Percentiles rank a stretch among this genome's conserved stretches.
Evolutionary conservation across 2,888 invertebrate genomes (phyloP).

Genomic region (Nezara viridula): DNA sequence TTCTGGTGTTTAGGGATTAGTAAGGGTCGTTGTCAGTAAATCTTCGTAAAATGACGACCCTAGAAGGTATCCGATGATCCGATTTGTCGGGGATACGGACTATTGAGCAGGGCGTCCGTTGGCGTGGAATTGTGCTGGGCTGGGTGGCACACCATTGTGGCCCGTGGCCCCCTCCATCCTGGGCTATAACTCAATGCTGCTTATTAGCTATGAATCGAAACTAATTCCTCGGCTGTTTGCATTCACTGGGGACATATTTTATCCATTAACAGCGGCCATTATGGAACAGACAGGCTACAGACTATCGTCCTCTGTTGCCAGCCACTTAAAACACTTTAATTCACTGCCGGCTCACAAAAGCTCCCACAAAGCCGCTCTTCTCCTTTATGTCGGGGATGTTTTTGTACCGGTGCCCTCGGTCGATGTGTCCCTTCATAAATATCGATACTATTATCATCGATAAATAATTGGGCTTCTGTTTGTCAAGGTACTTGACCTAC

Average conservation of each 20-base stretch:
- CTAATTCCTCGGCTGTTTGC: constrained; percentile 46
- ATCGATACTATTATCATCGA: constrained; percentile 15
- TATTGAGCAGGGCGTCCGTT: constrained; percentile 9
- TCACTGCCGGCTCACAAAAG: constrained; percentile 16
- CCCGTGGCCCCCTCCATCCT: neutral
- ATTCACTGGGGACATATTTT: constrained; percentile 37
- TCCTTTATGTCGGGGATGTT: constrained; percentile 16
- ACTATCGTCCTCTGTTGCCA: constrained; percentile 30
- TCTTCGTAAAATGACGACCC: constrained; percentile 2
- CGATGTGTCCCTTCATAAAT: constrained; percentile 1
- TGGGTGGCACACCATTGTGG: neutral
- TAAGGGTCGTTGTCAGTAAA: constrained; percentile 34
- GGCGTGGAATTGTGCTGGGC: neutral
- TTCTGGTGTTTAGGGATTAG: neutral
- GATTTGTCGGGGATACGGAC: constrained; percentile 47
- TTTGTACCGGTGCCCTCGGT: constrained; percentile 11
- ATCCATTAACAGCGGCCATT: constrained; percentile 39
- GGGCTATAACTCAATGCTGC: constrained; percentile 39
- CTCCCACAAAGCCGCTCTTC: constrained; percentile 9
- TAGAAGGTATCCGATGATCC: constrained; percentile 13
- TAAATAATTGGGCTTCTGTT: neutral
- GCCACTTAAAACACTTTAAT: constrained; percentile 47
- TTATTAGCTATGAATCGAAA: constrained; percentile 42
- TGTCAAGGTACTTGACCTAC: constrained; percentile 33
- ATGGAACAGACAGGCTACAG: constrained; percentile 7